These are phyloP conservation scores for Hylomyscus alleni DNA, from an alignment of 2,797 vertebrate genomes.

Conservation along the genomic window DNA sequence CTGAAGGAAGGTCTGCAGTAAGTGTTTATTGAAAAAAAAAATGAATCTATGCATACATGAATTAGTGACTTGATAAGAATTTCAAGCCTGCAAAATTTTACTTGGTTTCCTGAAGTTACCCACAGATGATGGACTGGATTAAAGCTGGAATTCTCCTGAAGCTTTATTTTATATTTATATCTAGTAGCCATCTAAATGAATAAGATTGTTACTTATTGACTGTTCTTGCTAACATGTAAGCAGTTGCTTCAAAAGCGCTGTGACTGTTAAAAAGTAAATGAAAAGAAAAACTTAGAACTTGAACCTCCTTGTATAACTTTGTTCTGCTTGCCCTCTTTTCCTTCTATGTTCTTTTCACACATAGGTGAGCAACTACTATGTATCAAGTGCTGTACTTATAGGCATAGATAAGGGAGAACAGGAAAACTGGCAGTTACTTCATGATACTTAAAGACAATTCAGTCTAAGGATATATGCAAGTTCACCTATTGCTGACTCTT, in stretches of 20 bases:
- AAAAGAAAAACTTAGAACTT: neutral
- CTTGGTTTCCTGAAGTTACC: constrained; percentile 32
- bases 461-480: constrained; percentile 19
- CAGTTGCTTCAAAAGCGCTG: constrained; percentile 14
- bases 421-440: neutral
- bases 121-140: constrained; percentile 1
- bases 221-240: neutral
- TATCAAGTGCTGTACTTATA: neutral
- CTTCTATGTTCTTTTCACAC: neutral
- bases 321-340: neutral
- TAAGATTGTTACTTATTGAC: constrained; percentile 14
- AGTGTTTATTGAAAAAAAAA: constrained; percentile 64
- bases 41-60: neutral
- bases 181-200: neutral
- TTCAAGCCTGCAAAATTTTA: constrained; percentile 7
- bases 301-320: neutral
- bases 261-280: neutral
- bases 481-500: constrained; percentile 1
- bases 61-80: constrained; percentile 49
- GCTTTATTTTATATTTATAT: constrained; percentile 21
- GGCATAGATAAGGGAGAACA: neutral
- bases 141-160: constrained; percentile 7
- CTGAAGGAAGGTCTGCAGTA: neutral
- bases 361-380: neutral
- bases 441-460: constrained; percentile 37